Evolutionary conservation across 2,888 invertebrate genomes (phyloP).

Genomic region (Rhopalosiphum nymphaeae): DNA sequence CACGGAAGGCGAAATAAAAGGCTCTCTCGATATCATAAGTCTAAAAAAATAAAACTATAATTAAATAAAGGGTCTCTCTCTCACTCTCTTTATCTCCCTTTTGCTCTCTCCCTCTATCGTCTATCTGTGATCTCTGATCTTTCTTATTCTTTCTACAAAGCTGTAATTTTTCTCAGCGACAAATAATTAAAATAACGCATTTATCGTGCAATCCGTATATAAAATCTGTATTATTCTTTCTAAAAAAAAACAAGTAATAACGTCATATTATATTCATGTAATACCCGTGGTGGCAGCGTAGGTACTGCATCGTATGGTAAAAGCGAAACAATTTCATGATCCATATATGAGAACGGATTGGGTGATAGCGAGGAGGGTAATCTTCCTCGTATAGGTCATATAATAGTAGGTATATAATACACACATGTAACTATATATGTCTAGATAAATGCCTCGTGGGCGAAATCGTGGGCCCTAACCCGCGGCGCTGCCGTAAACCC

Average conservation of each 20-base stretch:
- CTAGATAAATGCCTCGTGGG: background rate
- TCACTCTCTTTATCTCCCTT: background rate
- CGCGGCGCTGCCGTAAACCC: background rate
- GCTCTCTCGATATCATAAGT: slow-evolving; percentile 7
- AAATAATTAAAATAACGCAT: background rate
- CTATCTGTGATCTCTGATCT: background rate
- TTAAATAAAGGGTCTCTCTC: slow-evolving; percentile 43
- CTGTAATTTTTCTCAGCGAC: slow-evolving; percentile 42
- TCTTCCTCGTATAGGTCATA: background rate
- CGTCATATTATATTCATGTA: background rate
- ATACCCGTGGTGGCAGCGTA: background rate
- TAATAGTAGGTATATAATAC: background rate
- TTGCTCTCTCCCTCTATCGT: background rate
- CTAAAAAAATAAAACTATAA: slow-evolving; percentile 38
- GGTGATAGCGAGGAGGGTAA: background rate
- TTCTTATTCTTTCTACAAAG: background rate
- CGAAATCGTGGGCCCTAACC: background rate
- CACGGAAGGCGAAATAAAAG: slow-evolving; percentile 15
- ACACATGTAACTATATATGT: background rate
- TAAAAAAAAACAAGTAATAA: background rate
- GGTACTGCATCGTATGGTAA: background rate
- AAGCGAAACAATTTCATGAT: background rate
- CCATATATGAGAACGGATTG: background rate
- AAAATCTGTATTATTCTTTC: slow-evolving; percentile 9
- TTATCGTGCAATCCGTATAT: slow-evolving; percentile 4